Percentiles rank a stretch among this genome's conserved stretches.
phyloP scores from a whole-genome alignment of 2,888 invertebrate genomes.

The Cheilosia scutellata region DNA sequence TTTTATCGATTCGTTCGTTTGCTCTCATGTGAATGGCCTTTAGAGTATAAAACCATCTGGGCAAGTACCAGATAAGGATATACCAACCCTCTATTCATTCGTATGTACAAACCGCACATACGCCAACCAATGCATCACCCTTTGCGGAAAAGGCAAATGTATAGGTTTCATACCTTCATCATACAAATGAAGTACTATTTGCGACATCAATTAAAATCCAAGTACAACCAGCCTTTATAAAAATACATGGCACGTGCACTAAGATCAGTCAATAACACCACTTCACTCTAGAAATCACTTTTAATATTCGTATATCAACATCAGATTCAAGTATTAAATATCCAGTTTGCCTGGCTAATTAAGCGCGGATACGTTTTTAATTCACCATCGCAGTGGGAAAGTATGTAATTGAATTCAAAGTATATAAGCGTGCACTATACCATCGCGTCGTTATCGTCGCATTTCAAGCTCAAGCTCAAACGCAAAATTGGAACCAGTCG shows the following conservation, averaged over 20 bases:
- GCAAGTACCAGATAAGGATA: no score
- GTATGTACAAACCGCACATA: no score
- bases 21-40: no score
- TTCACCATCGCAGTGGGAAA: constrained; percentile 8
- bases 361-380: constrained; percentile 10
- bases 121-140: no score
- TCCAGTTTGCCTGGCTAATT: constrained; percentile 18
- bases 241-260: background rate
- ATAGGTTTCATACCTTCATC: no score
- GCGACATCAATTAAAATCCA: no score
- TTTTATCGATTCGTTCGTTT: no score
- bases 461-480: constrained; percentile 30
- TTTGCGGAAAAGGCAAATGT: no score
- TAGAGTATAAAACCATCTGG: no score
- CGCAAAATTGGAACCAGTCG: constrained; percentile 43
- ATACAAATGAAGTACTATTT: no score
- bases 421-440: constrained; percentile 4
- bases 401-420: constrained; percentile 42
- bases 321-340: background rate
- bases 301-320: background rate
- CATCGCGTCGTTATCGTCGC: background rate
- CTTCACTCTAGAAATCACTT: constrained; percentile 12
- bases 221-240: no score
- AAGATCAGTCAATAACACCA: background rate
- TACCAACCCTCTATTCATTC: no score